Evolutionary conservation across 37 sponge, comb jelly and placozoan genomes (phyloP).

Genomic region (Hexactinellida sp.): DNA sequence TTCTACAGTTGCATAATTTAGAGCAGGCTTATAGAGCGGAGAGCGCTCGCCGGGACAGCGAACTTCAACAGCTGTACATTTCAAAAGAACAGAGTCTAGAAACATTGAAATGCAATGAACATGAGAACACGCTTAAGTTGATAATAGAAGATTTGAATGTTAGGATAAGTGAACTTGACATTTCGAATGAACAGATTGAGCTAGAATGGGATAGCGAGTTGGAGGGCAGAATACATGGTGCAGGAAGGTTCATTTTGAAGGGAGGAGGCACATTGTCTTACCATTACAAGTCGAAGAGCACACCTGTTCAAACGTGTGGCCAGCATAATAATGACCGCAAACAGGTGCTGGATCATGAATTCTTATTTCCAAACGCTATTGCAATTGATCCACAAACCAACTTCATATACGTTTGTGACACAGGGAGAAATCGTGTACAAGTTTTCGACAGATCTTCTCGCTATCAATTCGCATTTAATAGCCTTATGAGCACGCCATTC

Average conservation of each 20-base stretch:
- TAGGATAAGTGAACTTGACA: not conserved
- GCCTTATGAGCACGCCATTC: not conserved
- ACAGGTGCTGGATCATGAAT: not conserved
- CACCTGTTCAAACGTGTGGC: not conserved
- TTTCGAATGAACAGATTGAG: not conserved
- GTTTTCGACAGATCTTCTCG: not conserved
- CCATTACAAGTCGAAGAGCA: not conserved
- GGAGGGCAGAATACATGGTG: not conserved
- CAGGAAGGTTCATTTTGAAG: not conserved
- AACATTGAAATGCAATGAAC: not conserved
- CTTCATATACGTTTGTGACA: not conserved
- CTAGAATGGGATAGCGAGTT: not conserved
- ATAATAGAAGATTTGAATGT: not conserved
- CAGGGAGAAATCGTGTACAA: not conserved
- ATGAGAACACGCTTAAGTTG: not conserved
- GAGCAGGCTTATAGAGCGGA: not conserved
- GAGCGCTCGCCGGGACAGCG: not conserved
- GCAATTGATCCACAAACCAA: not conserved
- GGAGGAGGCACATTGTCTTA: not conserved
- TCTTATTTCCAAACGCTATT: not conserved
- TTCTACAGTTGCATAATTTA: not conserved
- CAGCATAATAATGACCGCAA: not conserved
- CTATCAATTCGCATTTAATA: not conserved
- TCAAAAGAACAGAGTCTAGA: not conserved
- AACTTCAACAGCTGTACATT: not conserved